A percentile compares a stretch with the other conserved stretches of the same genome.
phyloP scores from a whole-genome alignment of 2,113 vertebrate genomes.

The Dipodomys ordii region DNA sequence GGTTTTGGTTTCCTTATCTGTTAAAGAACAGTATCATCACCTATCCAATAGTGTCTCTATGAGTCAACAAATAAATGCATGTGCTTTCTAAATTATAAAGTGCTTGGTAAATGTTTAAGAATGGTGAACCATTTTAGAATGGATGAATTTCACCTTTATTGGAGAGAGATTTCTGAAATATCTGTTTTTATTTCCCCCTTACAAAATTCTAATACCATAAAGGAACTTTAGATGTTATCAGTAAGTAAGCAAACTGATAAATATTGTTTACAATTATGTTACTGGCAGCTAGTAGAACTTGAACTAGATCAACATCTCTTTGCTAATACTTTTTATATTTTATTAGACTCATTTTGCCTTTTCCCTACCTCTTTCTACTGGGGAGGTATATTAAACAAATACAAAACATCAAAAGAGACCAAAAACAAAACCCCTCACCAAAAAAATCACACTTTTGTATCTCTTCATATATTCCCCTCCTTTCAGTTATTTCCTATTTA shows the following conservation, averaged over 20 bases:
- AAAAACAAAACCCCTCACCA: neutral
- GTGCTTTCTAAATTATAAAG: conserved; percentile 42
- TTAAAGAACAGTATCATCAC: neutral
- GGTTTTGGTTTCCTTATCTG: neutral
- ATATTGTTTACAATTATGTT: neutral
- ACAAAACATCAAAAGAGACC: neutral
- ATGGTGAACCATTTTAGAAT: neutral
- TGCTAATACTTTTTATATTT: neutral
- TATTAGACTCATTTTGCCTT: neutral
- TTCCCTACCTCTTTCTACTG: conserved; percentile 12
- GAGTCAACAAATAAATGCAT: conserved; percentile 34
- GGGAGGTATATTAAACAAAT: conserved; percentile 12
- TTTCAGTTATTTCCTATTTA: neutral
- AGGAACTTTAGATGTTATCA: conserved; percentile 24
- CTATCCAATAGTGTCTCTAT: neutral
- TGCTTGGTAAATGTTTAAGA: conserved; percentile 21
- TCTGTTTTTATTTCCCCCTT: conserved; percentile 68
- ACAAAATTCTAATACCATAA: conserved; percentile 24
- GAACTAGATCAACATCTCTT: conserved; percentile 29
- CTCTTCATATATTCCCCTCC: neutral
- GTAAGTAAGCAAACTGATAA: conserved; percentile 25
- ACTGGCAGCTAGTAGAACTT: neutral
- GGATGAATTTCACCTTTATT: conserved; percentile 43
- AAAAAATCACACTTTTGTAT: neutral
- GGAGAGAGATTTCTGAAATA: conserved; percentile 79